Base-by-base conservation (phyloP, 2,797 vertebrate species). In the Hydrolagus colliei region DNA sequence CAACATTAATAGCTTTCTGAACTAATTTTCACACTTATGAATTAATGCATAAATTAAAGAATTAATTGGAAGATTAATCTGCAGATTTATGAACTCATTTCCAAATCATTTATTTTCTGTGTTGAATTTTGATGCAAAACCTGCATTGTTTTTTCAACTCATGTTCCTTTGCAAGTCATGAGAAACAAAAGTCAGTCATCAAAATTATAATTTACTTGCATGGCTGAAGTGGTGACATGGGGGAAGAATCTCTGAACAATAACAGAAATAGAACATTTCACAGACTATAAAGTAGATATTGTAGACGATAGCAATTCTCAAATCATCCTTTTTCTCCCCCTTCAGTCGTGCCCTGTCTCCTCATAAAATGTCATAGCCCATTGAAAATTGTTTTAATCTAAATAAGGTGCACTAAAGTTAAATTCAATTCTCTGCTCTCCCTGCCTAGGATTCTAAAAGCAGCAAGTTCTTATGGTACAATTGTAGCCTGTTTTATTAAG, bases 1-100 rank as follows among this genome's bases (percentile, higher is more conserved):
- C 75, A 77, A 77, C 52, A 77, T 77, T 77, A 77, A 77, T 77
- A 61, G 75, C 18, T 77, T 77, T 77, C 75, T 61, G 75, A 61
- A 77, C 52, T 61, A 27, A 35, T 67, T 67, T 82, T 82, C 27
- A 35, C 65, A 68, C 67, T 35, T 35, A 82, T 67, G 78, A 82
- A 82, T 32, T 63, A 67, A 82, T 82, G 78, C 62, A 35, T 82
- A 67, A 67, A 67, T 82, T 67, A 68, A 11, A 9, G 14, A 35
- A 82, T 67, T 82, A 82, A 77, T 77, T 77, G 75, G 20, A 77
- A 77, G 75, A 61, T 77, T 77, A 2, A 61, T 77, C 59, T 77
- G 41, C 75, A 77, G 61, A 77, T n/a, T 77, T 77, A 61, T 77
- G 52, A 77, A 61, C 75, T 77, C 35, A 77, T 61, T 77, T 59